phyloP scores from a whole-genome alignment of 2,888 invertebrate species.

The Drosophila rubida region DNA sequence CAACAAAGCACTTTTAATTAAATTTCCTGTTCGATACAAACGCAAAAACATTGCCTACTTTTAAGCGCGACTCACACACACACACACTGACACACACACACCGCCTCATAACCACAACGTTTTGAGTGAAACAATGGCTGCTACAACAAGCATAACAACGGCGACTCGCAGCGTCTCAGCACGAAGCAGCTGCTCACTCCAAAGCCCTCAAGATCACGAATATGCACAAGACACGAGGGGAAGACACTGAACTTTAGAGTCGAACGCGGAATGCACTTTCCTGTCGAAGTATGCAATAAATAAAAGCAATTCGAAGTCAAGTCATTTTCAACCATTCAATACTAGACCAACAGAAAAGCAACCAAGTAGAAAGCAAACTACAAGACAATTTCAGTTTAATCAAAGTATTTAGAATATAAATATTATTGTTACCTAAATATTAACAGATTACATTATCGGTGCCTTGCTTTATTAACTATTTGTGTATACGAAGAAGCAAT shows the following conservation, averaged over 20 bases:
- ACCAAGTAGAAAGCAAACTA: too few species aligned
- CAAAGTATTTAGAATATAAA: too few species aligned
- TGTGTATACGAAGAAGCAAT: too few species aligned
- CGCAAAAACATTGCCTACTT: slow-evolving; percentile 66
- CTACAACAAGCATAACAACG: slow-evolving; percentile 49
- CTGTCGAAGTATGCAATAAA: background rate
- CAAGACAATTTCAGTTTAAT: too few species aligned
- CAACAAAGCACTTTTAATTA: slow-evolving; percentile 66
- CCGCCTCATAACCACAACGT: slow-evolving; percentile 53
- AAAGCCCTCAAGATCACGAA: slow-evolving; percentile 25
- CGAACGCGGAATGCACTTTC: slow-evolving; percentile 20
- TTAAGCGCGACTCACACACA: slow-evolving; percentile 25
- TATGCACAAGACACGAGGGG: slow-evolving; percentile 3
- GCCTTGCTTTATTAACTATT: too few species aligned
- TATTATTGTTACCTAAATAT: too few species aligned
- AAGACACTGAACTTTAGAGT: background rate
- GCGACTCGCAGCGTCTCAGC: slow-evolving; percentile 63
- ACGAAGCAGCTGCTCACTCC: slow-evolving; percentile 64
- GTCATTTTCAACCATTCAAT: too few species aligned
- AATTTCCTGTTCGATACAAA: slow-evolving; percentile 67
- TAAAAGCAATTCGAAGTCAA: background rate
- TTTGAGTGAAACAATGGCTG: slow-evolving; percentile 48
- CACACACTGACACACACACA: slow-evolving; percentile 1
- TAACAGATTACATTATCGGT: too few species aligned
- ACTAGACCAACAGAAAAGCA: too few species aligned